phyloP scores from a whole-genome alignment of 2,888 invertebrate genomes.

The Dicyrtomina minuta region DNA sequence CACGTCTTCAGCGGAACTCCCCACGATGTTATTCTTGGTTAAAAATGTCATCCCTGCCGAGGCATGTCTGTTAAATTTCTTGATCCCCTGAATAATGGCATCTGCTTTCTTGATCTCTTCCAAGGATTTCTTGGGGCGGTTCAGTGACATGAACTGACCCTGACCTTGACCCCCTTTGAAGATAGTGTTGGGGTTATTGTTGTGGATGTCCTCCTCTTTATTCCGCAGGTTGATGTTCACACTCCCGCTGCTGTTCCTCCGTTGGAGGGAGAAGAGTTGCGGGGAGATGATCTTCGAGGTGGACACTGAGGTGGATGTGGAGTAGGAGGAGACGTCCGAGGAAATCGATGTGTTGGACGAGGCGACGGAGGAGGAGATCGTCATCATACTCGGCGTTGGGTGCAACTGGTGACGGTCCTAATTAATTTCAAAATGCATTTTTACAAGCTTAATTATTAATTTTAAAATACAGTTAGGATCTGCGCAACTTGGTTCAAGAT shows the following conservation, averaged over 20 bases:
- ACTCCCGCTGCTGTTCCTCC: slow-evolving; percentile 6
- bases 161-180: background rate
- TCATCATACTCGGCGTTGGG: too few species aligned
- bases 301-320: too few species aligned
- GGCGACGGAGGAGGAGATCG: too few species aligned
- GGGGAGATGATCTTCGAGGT: too few species aligned
- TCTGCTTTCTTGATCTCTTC: slow-evolving; percentile 50
- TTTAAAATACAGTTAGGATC: too few species aligned
- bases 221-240: background rate
- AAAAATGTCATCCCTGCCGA: slow-evolving; percentile 62
- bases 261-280: too few species aligned
- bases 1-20: slow-evolving; percentile 54
- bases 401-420: too few species aligned
- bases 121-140: background rate
- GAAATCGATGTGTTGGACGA: background rate
- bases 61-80: slow-evolving; percentile 63
- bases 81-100: slow-evolving; percentile 57
- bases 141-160: background rate
- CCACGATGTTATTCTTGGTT: slow-evolving; percentile 58
- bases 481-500: too few species aligned
- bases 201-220: background rate
- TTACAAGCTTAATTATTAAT: too few species aligned
- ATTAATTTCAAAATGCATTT: too few species aligned
- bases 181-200: background rate
- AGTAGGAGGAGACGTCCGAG: background rate